Conservation (phyloP, 1,140 invertebrate genomes). For the Belonocnema kinseyi region DNA sequence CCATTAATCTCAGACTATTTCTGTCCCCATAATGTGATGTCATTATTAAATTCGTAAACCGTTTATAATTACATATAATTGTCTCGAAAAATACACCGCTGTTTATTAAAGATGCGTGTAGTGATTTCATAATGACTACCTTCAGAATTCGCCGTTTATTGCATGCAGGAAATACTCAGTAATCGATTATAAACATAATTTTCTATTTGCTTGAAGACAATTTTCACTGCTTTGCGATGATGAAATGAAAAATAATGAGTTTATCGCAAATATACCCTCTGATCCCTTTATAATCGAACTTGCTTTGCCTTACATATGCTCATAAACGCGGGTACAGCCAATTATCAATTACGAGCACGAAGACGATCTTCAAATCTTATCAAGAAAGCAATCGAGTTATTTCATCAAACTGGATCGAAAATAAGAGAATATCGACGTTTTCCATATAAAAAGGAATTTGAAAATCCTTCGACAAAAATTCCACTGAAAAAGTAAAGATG, state of each 20-base stretch:
- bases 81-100: background rate
- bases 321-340: conserved; percentile 39
- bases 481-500: no score
- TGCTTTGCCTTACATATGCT: background rate
- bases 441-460: background rate
- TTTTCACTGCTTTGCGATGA: background rate
- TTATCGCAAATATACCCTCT: background rate
- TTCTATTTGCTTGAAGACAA: background rate
- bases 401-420: conserved; percentile 5
- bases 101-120: conserved; percentile 5
- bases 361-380: conserved; percentile 21
- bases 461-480: no score
- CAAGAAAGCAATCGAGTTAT: background rate
- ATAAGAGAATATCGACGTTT: background rate
- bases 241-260: background rate
- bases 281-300: background rate
- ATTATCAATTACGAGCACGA: conserved; percentile 43
- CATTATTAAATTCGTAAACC: background rate
- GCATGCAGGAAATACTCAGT: background rate
- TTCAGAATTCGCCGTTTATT: background rate
- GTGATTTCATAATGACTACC: background rate
- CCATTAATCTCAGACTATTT: conserved; percentile 3
- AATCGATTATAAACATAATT: conserved; percentile 3
- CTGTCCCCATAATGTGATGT: conserved; percentile 11
- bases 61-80: background rate